Evolutionary conservation across 1,140 invertebrate species (phyloP), one percentile per base, ranked within the genome.

Genomic region (Drosophila pseudoananassae): DNA sequence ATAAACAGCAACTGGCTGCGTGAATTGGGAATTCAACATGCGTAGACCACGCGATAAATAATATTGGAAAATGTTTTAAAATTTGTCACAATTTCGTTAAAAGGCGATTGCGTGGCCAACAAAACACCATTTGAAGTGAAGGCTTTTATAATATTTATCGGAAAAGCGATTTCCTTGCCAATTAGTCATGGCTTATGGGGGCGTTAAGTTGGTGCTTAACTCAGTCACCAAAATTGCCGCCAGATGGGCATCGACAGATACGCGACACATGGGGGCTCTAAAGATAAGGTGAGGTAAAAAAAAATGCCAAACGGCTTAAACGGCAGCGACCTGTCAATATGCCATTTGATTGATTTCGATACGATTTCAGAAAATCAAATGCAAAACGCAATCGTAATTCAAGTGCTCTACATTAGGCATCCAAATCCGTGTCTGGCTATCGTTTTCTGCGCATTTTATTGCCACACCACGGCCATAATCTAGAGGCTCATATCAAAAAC

Each of bases 181-280:
- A 85, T 85, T 88, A 87, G 83, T 85, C 78, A 82, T 71, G 85
- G 82, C 82, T 85, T 83, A 75, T 82, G 73, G 55, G 49, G 49
- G 72, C 72, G 61, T 72, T 74, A 72, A 56, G 58, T 71, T 66
- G 51, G 71, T 6, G 77, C 81, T 84, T 77, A 87, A 56, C 66
- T 25, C 43, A 7, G 55, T 15, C 25, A 55, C 38, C 46, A 55
- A 61, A 76, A 84, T 81, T 77, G 53, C 74, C 65, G 73, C 77
- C 81, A 84, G 82, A 84, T 84, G 81, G 78, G 76, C 57, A 43
- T 46, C 17, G 20, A 55, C n/a, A 61, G 78, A 77, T 85, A 79
- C 53, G 70, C 70, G 49, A 72, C 70, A 78, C 76, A 66, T 52
- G 69, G 17, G 6, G 45, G 15, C 20, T 15, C n/a, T 8, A 43